Conservation (phyloP, 2,113 vertebrate genomes). For the Melanostigma gelatinosum region DNA sequence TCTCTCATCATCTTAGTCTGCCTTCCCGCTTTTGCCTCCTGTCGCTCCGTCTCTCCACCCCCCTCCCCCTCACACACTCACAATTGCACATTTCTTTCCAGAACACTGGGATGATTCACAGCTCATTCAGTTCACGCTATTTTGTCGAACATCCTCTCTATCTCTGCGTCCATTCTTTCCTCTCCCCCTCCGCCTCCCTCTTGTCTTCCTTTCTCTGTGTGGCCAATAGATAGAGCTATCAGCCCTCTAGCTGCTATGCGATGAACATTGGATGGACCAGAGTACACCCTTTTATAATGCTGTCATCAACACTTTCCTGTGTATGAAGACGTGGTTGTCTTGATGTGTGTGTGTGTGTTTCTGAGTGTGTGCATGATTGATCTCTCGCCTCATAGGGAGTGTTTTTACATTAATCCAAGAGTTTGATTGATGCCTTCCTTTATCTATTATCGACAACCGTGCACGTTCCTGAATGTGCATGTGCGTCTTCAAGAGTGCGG, state of each 20-base stretch:
- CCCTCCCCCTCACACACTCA: neutral
- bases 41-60: neutral
- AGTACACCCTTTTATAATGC: slow-evolving; percentile 4
- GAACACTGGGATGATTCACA: slow-evolving; percentile 37
- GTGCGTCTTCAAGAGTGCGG: neutral
- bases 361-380: slow-evolving; percentile 27
- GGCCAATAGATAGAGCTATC: slow-evolving; percentile 14
- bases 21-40: neutral
- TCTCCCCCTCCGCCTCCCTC: neutral
- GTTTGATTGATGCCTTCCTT: slow-evolving; percentile 50
- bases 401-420: slow-evolving; percentile 50
- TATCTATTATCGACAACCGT: slow-evolving; percentile 31
- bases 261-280: slow-evolving; percentile 40
- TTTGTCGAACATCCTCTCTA: slow-evolving; percentile 25
- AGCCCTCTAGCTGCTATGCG: slow-evolving; percentile 13
- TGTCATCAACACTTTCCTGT: neutral
- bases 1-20: slow-evolving; percentile 25
- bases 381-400: slow-evolving; percentile 33
- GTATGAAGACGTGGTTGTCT: neutral
- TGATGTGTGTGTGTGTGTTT: neutral
- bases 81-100: slow-evolving; percentile 25
- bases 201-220: neutral
- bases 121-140: slow-evolving; percentile 28
- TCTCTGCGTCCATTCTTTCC: slow-evolving; percentile 8
- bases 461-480: slow-evolving; percentile 2